These are phyloP conservation scores for Galemys pyrenaicus DNA, from an alignment of 2,113 vertebrate species.

Conservation along the genomic window DNA sequence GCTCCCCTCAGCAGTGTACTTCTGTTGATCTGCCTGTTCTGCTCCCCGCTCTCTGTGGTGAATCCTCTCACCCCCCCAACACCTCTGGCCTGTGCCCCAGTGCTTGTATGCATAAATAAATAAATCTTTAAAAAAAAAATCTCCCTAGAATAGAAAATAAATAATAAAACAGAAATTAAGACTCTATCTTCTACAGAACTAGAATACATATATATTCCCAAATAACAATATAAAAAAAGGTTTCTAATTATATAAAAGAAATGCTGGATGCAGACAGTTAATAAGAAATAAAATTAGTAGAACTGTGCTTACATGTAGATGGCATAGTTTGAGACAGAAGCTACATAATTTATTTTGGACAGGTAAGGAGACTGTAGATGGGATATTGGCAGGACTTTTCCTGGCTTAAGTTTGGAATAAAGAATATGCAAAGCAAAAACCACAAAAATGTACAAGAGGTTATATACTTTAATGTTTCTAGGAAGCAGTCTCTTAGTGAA, in stretches of 20 bases:
- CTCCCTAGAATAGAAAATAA: neutral
- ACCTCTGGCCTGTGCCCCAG: no score
- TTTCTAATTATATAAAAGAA: neutral
- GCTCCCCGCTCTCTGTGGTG: no score
- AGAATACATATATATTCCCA: neutral
- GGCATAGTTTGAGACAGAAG: neutral
- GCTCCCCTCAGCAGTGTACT: no score
- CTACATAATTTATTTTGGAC: neutral
- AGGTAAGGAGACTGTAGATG: neutral
- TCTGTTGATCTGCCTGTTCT: no score
- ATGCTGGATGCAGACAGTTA: neutral
- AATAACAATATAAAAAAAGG: neutral
- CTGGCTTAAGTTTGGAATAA: neutral
- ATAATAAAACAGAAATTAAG: neutral
- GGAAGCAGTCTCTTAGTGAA: neutral
- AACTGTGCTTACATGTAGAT: neutral
- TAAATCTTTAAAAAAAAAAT: no score
- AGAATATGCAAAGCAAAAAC: neutral
- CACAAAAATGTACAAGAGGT: neutral
- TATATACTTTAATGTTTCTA: neutral
- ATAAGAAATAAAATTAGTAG: neutral
- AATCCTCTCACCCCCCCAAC: no score
- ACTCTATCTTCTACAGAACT: neutral
- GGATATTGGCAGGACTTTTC: neutral
- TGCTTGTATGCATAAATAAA: no score